phyloP scores from a whole-genome alignment of 2,888 invertebrate species.

The Megaustenia siamemsis region DNA sequence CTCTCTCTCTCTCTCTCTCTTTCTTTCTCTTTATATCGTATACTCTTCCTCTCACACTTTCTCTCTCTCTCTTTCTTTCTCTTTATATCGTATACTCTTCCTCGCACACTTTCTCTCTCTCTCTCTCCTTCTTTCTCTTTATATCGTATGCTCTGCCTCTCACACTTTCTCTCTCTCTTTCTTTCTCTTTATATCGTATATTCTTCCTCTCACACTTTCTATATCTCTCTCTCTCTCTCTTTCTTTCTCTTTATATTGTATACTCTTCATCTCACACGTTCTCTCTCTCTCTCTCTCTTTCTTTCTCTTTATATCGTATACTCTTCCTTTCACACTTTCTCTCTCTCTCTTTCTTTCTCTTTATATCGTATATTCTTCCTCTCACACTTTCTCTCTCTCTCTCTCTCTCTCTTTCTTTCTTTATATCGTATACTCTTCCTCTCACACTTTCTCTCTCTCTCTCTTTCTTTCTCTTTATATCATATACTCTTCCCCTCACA shows the following conservation, averaged over 20 bases:
- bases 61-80: not conserved
- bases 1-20: not conserved
- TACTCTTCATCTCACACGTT: not conserved
- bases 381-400: conserved; percentile 21
- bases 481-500: not conserved
- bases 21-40: not conserved
- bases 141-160: not conserved
- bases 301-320: conserved; percentile 11
- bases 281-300: not conserved
- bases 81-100: not conserved
- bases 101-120: not conserved
- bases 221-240: not conserved
- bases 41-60: not conserved
- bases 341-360: not conserved
- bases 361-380: not conserved
- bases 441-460: not conserved
- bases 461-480: too few relatives aligned
- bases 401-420: not conserved
- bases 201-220: not conserved
- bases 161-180: not conserved
- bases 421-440: not conserved
- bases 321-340: conserved; percentile 7
- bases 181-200: conserved; percentile 13
- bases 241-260: not conserved
- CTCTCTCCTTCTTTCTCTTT: too few relatives aligned